Percentiles rank a stretch among this genome's conserved stretches.
phyloP scores from a whole-genome alignment of 2,113 vertebrate species.

The Uria aalge region DNA sequence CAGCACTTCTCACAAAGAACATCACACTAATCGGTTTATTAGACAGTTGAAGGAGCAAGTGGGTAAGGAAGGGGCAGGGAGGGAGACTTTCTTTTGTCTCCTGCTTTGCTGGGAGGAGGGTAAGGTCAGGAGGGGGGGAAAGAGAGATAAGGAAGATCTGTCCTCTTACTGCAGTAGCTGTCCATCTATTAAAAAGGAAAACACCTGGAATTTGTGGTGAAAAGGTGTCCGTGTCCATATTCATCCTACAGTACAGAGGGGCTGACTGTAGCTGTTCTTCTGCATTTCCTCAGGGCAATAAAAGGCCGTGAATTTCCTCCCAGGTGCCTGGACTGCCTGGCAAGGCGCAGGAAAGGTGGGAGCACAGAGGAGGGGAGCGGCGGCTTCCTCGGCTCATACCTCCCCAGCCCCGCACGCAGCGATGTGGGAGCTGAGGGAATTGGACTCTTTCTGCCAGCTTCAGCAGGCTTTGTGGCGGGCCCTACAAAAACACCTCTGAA shows the following conservation, averaged over 20 bases:
- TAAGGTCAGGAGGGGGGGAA: accelerated
- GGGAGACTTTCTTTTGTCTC: neutral
- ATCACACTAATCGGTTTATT: neutral
- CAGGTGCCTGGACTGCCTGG: neutral
- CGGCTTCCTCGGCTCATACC: accelerated
- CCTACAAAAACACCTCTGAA: neutral
- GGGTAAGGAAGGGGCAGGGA: neutral
- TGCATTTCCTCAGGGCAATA: neutral
- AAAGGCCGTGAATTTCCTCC: neutral
- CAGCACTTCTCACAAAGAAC: neutral
- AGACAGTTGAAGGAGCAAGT: neutral
- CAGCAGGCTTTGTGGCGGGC: neutral
- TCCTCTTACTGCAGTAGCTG: neutral
- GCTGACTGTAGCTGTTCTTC: neutral
- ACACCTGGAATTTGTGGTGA: neutral
- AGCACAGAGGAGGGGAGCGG: neutral
- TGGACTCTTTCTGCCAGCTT: neutral
- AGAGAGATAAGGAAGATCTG: neutral
- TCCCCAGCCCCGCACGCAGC: accelerated
- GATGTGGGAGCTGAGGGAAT: neutral
- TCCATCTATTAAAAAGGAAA: neutral
- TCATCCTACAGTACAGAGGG: neutral
- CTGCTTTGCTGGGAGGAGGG: neutral
- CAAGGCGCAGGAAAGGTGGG: neutral
- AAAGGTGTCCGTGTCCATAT: neutral